phyloP scores from a whole-genome alignment of 2,888 invertebrate species.

The Plebejus argus region DNA sequence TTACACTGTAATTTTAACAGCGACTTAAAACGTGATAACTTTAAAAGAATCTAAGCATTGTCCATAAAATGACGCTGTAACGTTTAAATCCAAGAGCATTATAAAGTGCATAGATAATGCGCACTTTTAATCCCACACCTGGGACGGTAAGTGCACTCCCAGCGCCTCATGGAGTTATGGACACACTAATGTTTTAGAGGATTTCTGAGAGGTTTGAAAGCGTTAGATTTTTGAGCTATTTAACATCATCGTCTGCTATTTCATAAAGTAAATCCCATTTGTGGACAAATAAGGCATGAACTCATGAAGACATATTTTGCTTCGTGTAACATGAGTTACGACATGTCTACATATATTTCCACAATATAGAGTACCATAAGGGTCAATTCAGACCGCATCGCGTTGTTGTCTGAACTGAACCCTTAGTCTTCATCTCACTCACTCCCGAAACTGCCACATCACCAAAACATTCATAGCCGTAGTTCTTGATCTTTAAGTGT shows the following conservation, averaged over 20 bases:
- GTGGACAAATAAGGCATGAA: too few relatives aligned
- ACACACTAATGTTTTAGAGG: neutral
- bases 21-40: neutral
- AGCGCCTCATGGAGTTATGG: conserved; percentile 30
- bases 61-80: neutral
- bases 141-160: conserved; percentile 64
- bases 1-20: neutral
- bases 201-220: neutral
- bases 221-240: neutral
- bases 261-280: neutral
- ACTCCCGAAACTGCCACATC: too few relatives aligned
- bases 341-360: too few relatives aligned
- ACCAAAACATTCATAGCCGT: neutral
- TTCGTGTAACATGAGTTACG: too few relatives aligned
- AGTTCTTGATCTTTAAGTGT: neutral
- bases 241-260: neutral
- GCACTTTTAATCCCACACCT: conserved; percentile 70
- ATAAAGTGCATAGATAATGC: conserved; percentile 44
- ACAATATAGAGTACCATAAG: too few relatives aligned
- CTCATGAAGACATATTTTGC: too few relatives aligned
- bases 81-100: conserved; percentile 37
- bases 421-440: neutral
- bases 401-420: too few relatives aligned
- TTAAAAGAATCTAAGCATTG: neutral
- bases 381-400: too few relatives aligned